Percentiles rank a stretch among this genome's conserved stretches.
Conservation (phyloP, 2,888 invertebrate genomes). For the Morpho achilles region DNA sequence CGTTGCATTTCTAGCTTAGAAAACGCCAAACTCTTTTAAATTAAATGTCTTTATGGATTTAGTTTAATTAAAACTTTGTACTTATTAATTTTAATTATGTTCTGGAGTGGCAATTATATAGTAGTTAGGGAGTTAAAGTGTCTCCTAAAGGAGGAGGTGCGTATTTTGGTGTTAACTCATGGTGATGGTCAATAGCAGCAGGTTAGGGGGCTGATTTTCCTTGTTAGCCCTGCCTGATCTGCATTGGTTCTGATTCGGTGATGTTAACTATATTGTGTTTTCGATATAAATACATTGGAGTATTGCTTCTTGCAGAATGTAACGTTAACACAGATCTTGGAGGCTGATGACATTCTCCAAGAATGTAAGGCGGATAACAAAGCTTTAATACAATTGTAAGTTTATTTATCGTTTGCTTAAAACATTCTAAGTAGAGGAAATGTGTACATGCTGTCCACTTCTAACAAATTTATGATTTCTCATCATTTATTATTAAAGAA, state of each 20-base stretch:
- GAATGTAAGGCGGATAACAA: constrained; percentile 97
- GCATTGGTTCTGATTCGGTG: neutral
- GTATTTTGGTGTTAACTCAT: constrained; percentile 61
- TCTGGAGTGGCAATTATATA: constrained; percentile 89
- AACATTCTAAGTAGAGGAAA: too few species aligned
- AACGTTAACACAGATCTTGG: constrained; percentile 92
- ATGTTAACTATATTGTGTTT: neutral
- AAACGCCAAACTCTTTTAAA: constrained; percentile 55
- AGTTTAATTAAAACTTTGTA: constrained; percentile 55
- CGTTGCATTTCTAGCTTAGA: constrained; percentile 58
- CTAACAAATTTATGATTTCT: neutral
- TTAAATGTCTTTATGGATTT: constrained; percentile 65
- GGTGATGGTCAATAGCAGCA: constrained; percentile 49
- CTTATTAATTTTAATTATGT: constrained; percentile 82
- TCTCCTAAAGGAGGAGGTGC: constrained; percentile 87
- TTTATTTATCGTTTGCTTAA: constrained; percentile 33
- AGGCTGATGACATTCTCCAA: constrained; percentile 96
- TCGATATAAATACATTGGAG: neutral
- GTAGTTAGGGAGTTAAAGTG: constrained; percentile 87
- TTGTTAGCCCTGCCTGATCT: neutral
- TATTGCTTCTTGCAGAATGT: constrained; percentile 84
- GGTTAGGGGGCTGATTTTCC: constrained; percentile 19
- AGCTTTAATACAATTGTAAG: constrained; percentile 95
- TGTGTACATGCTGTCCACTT: neutral
- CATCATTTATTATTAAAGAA: neutral